Conservation (phyloP, 2,888 invertebrate species). For the Deilephila elpenor region DNA sequence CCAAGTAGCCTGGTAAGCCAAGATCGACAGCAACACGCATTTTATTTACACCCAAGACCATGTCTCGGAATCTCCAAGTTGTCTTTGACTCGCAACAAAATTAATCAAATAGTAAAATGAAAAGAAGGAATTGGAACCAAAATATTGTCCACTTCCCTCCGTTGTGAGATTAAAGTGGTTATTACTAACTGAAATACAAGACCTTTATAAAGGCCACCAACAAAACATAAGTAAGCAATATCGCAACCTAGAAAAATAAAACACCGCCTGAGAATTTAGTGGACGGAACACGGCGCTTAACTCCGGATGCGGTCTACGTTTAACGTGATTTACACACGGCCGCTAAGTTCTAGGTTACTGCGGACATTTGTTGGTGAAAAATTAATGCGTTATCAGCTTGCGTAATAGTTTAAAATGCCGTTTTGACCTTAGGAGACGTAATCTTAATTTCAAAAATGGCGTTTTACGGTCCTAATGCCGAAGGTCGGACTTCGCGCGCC, state of each 20-base stretch:
- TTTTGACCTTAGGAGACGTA: constrained; percentile 35
- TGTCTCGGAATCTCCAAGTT: too few species aligned
- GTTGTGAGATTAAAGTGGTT: not conserved
- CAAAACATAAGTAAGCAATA: not conserved
- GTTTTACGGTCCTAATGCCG: constrained; percentile 23
- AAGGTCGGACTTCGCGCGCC: constrained; percentile 25
- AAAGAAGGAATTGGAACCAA: too few species aligned
- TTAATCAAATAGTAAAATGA: too few species aligned
- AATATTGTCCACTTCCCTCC: not conserved
- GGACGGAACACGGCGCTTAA: constrained; percentile 23
- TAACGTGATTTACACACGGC: constrained; percentile 55
- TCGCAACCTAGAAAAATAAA: constrained; percentile 16
- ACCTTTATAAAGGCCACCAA: not conserved
- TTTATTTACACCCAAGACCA: too few species aligned
- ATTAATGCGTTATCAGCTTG: constrained; percentile 42
- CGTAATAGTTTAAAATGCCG: constrained; percentile 38
- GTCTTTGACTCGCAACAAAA: too few species aligned
- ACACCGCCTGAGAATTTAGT: constrained; percentile 17
- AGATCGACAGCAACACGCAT: too few species aligned
- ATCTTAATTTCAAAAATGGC: constrained; percentile 30
- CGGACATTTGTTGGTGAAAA: constrained; percentile 46
- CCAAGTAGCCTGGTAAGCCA: too few species aligned
- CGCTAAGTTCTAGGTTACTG: constrained; percentile 50
- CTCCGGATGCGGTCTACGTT: constrained; percentile 49
- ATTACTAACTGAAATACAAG: not conserved